Evolutionary conservation across 2,113 vertebrate genomes (phyloP), one percentile per base, ranked within the genome.

Genomic region (Colistium nudipinnis): DNA sequence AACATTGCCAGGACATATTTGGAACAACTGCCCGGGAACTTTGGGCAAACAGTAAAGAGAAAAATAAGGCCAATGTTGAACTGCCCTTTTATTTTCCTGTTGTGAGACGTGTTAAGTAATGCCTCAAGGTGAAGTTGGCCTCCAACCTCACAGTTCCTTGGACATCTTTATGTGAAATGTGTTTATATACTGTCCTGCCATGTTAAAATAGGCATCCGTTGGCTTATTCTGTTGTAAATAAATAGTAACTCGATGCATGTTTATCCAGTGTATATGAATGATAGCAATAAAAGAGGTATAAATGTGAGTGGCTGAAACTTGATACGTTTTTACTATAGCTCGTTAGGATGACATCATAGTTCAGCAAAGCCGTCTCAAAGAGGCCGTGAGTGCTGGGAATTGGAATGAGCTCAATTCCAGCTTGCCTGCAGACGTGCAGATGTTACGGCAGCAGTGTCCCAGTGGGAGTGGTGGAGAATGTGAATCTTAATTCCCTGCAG

Each of bases 211-310:
- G 57, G 48, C 53, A 80, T 79, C 53, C 13, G 38, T 88, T 80
- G 70, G 67, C 76, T 79, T 62, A 69, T 69, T 72, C 60, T 77
- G 62, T 53, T 92, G 85, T 90, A 90, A 83, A 87, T 88, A 87
- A 64, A 74, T 86, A 57, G 55, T 78, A 61, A 70, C 70, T 87
- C 85, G 88, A 77, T 92, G 91, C 92, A 93, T 93, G 92, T 86
- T 87, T 83, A 90, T 81, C 88, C 78, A 73, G 62, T 91, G 90
- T 93, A 89, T 90, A 90, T 85, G 85, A 84, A 87, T 80, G 68
- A 90, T 81, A 85, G 86, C 88, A 90, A 87, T 91, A 83, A 91
- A 90, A 78, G 35, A 75, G 52, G 63, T 71, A 80, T 62, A 65
- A 74, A 78, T 84, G 70, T 64, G 41, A 48, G 31, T 55, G 70